Evolutionary conservation across 2,113 vertebrate species (phyloP).

Genomic region (Tachycineta bicolor): DNA sequence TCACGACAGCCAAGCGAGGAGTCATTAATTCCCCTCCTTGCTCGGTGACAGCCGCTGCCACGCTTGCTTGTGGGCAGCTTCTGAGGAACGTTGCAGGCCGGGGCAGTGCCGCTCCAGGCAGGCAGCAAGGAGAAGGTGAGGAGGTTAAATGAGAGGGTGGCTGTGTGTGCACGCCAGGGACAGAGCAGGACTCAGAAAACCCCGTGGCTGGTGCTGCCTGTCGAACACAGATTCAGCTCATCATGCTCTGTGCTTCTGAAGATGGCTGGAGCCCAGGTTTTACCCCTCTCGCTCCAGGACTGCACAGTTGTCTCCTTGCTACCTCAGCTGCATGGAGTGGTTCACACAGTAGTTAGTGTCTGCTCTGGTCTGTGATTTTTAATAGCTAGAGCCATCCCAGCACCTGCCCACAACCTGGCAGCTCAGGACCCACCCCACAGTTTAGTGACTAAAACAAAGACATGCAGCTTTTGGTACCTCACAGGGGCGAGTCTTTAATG

Average conservation of each 20-base stretch:
- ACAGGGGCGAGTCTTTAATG: slow-evolving; percentile 59
- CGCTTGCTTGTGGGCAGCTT: background rate
- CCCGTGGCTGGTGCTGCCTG: background rate
- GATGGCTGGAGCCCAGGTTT: background rate
- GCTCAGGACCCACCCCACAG: background rate
- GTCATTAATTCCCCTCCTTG: slow-evolving; percentile 62
- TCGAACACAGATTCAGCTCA: background rate
- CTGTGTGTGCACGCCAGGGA: background rate
- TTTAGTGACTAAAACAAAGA: slow-evolving; percentile 14
- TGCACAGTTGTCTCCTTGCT: background rate
- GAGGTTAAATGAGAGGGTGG: slow-evolving; percentile 11
- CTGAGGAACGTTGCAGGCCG: background rate
- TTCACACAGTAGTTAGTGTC: background rate
- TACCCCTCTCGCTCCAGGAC: background rate
- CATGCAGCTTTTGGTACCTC: background rate
- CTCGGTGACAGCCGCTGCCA: slow-evolving; percentile 32
- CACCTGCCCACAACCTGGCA: background rate
- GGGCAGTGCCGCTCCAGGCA: background rate
- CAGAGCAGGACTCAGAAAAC: background rate
- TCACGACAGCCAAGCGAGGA: background rate
- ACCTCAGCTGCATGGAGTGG: background rate
- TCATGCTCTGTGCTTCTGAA: background rate
- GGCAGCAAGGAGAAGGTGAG: background rate
- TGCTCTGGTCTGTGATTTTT: background rate
- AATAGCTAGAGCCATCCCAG: background rate